Conservation (phyloP, 2,113 vertebrate species). For the Lanius collurio region DNA sequence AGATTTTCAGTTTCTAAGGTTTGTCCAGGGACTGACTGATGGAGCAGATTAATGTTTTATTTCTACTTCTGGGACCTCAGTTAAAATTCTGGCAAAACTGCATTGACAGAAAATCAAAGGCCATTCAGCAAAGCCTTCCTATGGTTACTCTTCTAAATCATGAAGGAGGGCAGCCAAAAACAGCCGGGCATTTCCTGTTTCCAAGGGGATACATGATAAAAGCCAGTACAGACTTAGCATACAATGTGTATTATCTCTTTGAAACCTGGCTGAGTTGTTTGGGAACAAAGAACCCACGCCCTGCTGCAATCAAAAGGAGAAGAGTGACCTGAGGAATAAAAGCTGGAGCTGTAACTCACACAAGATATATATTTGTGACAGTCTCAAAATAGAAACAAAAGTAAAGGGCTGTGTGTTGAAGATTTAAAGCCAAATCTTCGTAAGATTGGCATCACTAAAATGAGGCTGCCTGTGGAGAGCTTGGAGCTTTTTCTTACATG, state of each 20-base stretch:
- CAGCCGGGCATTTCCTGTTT: slow-evolving; percentile 40
- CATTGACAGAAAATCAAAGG: slow-evolving; percentile 61
- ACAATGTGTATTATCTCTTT: slow-evolving; percentile 2
- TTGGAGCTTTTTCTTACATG: background rate
- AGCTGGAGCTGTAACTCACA: background rate
- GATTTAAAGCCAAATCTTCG: background rate
- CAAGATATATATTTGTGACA: background rate
- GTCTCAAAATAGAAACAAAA: background rate
- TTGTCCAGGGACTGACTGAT: slow-evolving; percentile 32
- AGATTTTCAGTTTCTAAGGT: slow-evolving; percentile 18
- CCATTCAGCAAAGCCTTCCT: slow-evolving; percentile 48
- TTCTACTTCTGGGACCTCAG: background rate
- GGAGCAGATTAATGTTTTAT: slow-evolving; percentile 37
- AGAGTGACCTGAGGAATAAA: background rate
- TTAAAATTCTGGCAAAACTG: slow-evolving; percentile 59
- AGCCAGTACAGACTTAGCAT: slow-evolving; percentile 19
- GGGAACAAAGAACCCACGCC: slow-evolving; percentile 3
- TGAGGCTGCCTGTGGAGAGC: background rate
- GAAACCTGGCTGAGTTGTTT: slow-evolving; percentile 24
- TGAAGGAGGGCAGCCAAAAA: slow-evolving; percentile 40
- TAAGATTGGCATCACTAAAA: background rate
- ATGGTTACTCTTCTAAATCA: slow-evolving; percentile 34
- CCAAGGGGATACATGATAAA: background rate
- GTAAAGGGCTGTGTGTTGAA: background rate
- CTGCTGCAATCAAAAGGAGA: background rate